A percentile compares a stretch with the other conserved stretches of the same genome.
phyloP scores from a whole-genome alignment of 1,140 invertebrate species.

The Formica selysi region DNA sequence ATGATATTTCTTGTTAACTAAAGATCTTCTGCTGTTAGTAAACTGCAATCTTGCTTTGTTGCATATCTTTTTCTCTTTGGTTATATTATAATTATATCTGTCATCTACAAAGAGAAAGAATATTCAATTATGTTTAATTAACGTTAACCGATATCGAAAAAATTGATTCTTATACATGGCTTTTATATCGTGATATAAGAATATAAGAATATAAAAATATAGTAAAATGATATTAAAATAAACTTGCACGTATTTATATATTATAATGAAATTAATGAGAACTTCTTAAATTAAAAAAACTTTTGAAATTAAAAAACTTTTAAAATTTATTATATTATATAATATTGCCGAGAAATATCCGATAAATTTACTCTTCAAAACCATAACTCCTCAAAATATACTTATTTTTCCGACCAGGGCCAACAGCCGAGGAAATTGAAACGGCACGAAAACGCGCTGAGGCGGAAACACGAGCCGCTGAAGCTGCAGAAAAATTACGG shows the following conservation, averaged over 20 bases:
- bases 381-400: not conserved
- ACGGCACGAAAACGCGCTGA: constrained; percentile 81
- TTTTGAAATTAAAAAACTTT: not conserved
- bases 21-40: not conserved
- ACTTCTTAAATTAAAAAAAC: not conserved
- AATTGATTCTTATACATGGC: not conserved
- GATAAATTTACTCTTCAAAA: not conserved
- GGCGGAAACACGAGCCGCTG: constrained; percentile 81
- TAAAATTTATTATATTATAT: not conserved
- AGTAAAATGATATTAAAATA: not conserved
- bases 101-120: not conserved
- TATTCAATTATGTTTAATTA: constrained; percentile 33
- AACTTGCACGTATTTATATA: not conserved
- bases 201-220: constrained; percentile 1
- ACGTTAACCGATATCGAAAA: not conserved
- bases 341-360: not conserved
- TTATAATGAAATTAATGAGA: not conserved
- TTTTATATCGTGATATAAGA: not conserved
- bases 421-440: constrained; percentile 86
- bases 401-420: constrained; percentile 72
- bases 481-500: constrained; percentile 85
- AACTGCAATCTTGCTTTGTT: constrained; percentile 18
- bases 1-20: constrained; percentile 21
- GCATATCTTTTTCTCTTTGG: not conserved
- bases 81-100: constrained; percentile 4